A percentile compares a stretch with the other conserved stretches of the same genome.
These are phyloP conservation scores for Drosophila sproati DNA, from an alignment of 1,140 invertebrate genomes.

Conservation along the genomic window DNA sequence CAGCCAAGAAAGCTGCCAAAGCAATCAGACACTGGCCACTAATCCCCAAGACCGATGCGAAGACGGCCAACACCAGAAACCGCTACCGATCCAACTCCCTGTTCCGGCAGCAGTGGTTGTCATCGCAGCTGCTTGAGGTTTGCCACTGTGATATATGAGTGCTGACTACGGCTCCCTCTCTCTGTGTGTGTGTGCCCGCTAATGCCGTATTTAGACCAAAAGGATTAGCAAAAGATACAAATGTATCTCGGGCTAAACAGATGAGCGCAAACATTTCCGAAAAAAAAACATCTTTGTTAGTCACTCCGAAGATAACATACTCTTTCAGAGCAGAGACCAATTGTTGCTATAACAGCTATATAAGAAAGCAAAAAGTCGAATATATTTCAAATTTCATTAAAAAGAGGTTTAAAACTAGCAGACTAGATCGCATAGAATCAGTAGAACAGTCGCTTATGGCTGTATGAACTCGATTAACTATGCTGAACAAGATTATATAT, in stretches of 20 bases:
- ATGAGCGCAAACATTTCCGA: conserved; percentile 11
- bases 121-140: conserved; percentile 67
- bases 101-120: conserved; percentile 14
- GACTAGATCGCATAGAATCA: no score
- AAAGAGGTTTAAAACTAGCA: no score
- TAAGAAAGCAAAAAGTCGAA: conserved; percentile 6
- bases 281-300: no score
- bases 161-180: conserved; percentile 58
- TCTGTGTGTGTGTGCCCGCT: conserved; percentile 7
- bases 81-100: background rate
- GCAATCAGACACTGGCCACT: conserved; percentile 38
- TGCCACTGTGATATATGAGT: conserved; percentile 59
- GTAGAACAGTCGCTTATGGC: no score
- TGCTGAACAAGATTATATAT: no score
- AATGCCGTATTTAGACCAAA: conserved; percentile 61
- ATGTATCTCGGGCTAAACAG: conserved; percentile 50
- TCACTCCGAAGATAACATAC: no score
- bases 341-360: no score
- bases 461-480: no score
- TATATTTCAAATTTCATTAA: no score
- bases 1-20: conserved; percentile 38
- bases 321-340: no score
- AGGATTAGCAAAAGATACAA: conserved; percentile 75
- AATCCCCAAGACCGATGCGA: conserved; percentile 36
- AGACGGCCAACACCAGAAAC: background rate